Percentiles rank a stretch among this genome's conserved stretches.
Evolutionary conservation across 64 coral and sea anemone species (phyloP).

Genomic region (Actinia equina): DNA sequence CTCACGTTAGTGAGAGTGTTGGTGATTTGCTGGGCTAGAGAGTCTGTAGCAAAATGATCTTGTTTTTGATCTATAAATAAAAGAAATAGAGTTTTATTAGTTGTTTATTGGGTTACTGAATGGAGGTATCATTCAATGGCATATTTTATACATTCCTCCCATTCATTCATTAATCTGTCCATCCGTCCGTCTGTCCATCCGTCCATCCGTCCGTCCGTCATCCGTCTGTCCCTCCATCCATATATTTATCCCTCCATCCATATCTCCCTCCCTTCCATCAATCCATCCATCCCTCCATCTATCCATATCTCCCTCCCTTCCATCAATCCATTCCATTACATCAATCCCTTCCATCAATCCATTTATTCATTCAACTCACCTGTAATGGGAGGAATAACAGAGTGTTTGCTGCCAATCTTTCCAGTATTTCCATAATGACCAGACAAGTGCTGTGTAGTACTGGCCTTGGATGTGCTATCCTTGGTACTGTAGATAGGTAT

Average conservation of each 20-base stretch:
- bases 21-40: constrained; percentile 32
- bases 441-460: not conserved
- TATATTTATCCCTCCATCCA: no score
- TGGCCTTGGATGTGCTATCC: constrained; percentile 6
- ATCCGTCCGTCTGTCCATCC: no score
- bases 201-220: no score
- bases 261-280: no score
- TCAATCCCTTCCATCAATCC: not conserved
- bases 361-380: constrained; percentile 12
- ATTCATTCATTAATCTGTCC: no score
- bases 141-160: no score
- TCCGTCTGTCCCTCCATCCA: no score
- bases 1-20: constrained; percentile 61
- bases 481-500: constrained; percentile 29
- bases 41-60: constrained; percentile 15
- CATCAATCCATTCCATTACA: not conserved
- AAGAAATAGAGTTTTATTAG: not conserved
- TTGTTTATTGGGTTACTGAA: not conserved
- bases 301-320: not conserved
- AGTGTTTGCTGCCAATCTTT: constrained; percentile 31
- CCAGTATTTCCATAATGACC: constrained; percentile 20
- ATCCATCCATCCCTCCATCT: not conserved
- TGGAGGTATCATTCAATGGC: no score
- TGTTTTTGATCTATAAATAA: constrained; percentile 10
- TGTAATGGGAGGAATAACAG: constrained; percentile 66